Base-by-base conservation (phyloP, 2,797 vertebrate genomes). In the Falco cherrug region DNA sequence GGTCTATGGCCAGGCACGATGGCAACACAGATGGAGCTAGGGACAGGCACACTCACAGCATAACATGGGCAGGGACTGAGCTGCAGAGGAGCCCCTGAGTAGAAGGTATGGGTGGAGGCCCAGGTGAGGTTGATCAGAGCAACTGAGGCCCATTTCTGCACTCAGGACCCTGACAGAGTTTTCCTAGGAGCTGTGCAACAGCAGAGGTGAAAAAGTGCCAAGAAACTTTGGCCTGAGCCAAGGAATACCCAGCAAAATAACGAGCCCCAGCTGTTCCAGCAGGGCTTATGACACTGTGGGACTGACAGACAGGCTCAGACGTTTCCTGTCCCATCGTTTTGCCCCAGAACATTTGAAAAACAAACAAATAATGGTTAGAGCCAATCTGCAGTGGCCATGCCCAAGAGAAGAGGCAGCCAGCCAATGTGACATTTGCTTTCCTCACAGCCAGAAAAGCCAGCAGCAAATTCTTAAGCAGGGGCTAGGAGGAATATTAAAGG, bases 301-400 rank as follows among this genome's bases (percentile, higher is more conserved):
- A 56, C 50, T 45, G 54, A 82, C 83, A 92, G 73, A 78, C 57
- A 80, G 53, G 57, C 73, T 89, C 64, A 81, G 68, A 56, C 37
- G 0, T 77, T 91, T 85, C 57, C 89, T 54, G 54, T 87, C 69
- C 88, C 59, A 51, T 65, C 1, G 0, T 71, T 95, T 94, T 87
- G 16, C n/a, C 57, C 76, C 59, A 78, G 45, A 92, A 93, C 41
- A 79, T 79, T 73, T 53, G 43, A 71, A 95, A 95, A 95, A 73
- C 50, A 84, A 82, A 59, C 14, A 94, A 87, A 83, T 78, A 82
- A 47, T 31, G 10, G 28, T 53, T 80, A 68, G 16, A 51, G 84
- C 60, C 48, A 70, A 53, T 79, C 25, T 86, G 31, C 39, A 73
- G 54, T 29, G 69, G 63, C 61, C 84, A 47, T 35, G 28, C n/a